Conservation (phyloP, 2,888 invertebrate genomes). For the Lithophane ornitopus region DNA sequence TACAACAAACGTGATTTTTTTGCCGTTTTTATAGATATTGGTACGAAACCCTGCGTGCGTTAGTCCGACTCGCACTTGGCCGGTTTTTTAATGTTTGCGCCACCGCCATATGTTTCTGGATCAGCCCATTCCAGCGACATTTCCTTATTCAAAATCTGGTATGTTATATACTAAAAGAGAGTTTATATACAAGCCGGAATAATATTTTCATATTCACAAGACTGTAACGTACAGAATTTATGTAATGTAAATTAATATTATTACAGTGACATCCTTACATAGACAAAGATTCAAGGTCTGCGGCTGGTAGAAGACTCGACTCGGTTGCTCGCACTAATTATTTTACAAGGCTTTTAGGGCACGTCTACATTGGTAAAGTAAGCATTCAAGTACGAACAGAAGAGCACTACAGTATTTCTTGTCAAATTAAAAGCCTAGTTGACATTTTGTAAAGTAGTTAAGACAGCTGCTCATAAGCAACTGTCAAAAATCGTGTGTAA, state of each 20-base stretch:
- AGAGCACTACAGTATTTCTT: neutral
- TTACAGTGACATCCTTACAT: neutral
- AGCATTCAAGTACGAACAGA: neutral
- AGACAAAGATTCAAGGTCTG: constrained; percentile 23
- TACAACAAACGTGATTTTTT: no score
- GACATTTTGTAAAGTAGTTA: neutral
- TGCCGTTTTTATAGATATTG: no score
- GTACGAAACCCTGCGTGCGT: no score
- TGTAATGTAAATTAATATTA: constrained; percentile 13
- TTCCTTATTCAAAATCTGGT: neutral
- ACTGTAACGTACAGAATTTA: constrained; percentile 4
- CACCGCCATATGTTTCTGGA: neutral
- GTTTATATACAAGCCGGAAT: neutral
- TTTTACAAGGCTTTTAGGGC: constrained; percentile 27
- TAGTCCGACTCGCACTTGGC: no score
- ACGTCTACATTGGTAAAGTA: constrained; percentile 29
- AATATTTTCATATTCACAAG: neutral
- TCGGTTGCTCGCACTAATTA: constrained; percentile 40
- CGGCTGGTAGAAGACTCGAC: constrained; percentile 24
- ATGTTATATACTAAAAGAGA: neutral
- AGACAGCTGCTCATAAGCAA: no score
- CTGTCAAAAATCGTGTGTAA: no score
- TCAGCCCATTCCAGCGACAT: no score
- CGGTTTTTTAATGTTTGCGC: neutral
- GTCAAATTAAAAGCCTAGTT: neutral